Conservation (phyloP, 2,888 invertebrate genomes). For the Ennomos fuscantarius region DNA sequence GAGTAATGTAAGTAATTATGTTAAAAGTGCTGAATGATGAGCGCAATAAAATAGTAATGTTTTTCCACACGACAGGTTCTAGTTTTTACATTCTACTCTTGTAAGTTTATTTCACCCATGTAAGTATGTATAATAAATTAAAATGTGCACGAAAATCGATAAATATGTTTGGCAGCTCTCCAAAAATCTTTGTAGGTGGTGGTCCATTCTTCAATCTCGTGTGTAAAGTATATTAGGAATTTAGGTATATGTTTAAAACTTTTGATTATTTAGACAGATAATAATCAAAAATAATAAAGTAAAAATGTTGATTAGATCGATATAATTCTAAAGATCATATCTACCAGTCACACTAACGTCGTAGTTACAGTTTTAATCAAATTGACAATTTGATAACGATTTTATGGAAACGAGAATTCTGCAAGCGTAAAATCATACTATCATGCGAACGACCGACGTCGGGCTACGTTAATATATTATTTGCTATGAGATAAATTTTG, state of each 20-base stretch:
- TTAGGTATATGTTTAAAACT: not conserved
- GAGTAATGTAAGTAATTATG: conserved; percentile 11
- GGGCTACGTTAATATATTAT: too few species aligned
- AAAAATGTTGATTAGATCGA: too few species aligned
- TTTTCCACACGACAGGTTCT: conserved; percentile 8
- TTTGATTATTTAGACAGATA: too few species aligned
- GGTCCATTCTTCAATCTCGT: conserved; percentile 24
- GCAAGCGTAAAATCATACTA: too few species aligned
- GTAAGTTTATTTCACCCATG: conserved; percentile 1
- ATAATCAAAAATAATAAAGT: too few species aligned
- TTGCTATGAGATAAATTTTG: not conserved
- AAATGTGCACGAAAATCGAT: conserved; percentile 49
- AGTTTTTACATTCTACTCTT: not conserved
- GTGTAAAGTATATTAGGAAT: conserved; percentile 13
- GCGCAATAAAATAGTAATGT: conserved; percentile 11
- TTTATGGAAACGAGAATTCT: too few species aligned
- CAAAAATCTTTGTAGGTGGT: conserved; percentile 39
- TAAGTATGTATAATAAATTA: not conserved
- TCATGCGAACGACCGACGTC: too few species aligned
- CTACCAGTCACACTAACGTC: too few species aligned
- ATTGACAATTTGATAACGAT: too few species aligned
- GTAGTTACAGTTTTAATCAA: too few species aligned
- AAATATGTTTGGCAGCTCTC: conserved; percentile 49
- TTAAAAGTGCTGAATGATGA: conserved; percentile 3
- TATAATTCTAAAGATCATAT: too few species aligned